These are phyloP conservation scores for Osmerus mordax DNA, from an alignment of 2,113 vertebrate species.

Conservation along the genomic window DNA sequence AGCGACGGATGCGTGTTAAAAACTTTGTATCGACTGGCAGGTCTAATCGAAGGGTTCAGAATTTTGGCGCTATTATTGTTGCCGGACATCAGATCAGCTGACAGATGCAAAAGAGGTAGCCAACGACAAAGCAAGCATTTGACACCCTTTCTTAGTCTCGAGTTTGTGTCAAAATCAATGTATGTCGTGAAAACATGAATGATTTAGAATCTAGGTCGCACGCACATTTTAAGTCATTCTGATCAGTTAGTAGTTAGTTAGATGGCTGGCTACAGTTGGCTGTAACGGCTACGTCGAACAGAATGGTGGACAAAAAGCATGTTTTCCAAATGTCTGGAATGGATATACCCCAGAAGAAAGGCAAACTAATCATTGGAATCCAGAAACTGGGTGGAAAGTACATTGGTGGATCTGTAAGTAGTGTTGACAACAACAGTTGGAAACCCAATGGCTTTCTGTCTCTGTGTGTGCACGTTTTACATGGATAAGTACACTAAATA, in stretches of 20 bases:
- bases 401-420: conserved; percentile 73
- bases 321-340: conserved; percentile 76
- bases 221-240: too few relatives aligned
- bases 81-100: too few relatives aligned
- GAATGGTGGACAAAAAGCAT: conserved; percentile 53
- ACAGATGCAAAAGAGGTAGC: too few relatives aligned
- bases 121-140: too few relatives aligned
- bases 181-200: conserved; percentile 11
- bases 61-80: not conserved
- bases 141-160: too few relatives aligned
- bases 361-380: conserved; percentile 60
- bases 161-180: not conserved
- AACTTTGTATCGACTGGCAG: not conserved
- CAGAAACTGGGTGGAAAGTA: conserved; percentile 66
- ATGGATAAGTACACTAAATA: not conserved
- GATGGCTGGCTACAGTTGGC: not conserved
- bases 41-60: not conserved
- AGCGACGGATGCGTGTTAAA: not conserved
- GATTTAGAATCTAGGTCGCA: too few relatives aligned
- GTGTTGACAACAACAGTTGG: not conserved
- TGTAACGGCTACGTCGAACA: not conserved
- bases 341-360: conserved; percentile 59
- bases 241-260: not conserved
- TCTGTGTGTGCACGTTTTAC: not conserved
- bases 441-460: not conserved